Evolutionary conservation across 2,113 vertebrate species (phyloP), one percentile per base, ranked within the genome.

Genomic region (Malurus cyaneus): DNA sequence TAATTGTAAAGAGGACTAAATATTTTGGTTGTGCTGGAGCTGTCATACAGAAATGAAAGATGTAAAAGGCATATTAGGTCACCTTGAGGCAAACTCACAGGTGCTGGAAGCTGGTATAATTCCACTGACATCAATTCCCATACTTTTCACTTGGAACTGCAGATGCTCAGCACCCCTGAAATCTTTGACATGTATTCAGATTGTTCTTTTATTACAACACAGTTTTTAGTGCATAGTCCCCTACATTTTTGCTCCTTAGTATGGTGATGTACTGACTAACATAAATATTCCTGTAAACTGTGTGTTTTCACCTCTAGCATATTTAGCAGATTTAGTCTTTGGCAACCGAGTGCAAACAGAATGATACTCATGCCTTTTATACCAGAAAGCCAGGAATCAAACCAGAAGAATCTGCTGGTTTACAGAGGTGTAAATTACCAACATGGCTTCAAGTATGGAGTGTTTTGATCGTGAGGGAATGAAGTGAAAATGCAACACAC

Each of bases 21-120:
- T 50, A 87, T 92, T 92, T 94, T 72, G 42, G 36, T 86, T 67
- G 31, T 85, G 16, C 57, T 91, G n/a, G 34, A 80, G 57, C 41
- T 91, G 56, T 87, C 66, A 79, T 92, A 69, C 31, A 87, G 73
- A 91, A 93, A 85, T 26, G 50, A 93, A 93, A 89, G 80, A 87
- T 72, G 62, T 70, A 85, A 82, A 87, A 91, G 70, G 60, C 1
- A 1, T 59, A 64, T 46, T 56, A 77, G 65, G 64, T 89, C 65
- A 84, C 70, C 59, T 91, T 89, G 59, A 96, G 80, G 84, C 53
- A 87, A 92, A 89, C 72, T 89, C 86, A 91, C 46, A 85, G 84
- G 65, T 94, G 46, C 80, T 89, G 70, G 34, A 61, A 94, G 53
- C n/a, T 85, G 70, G 36, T 73, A 49, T 79, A 91, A 94, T 87